Base-by-base conservation (phyloP, 2,888 invertebrate species). In the Papilio elwesi region DNA sequence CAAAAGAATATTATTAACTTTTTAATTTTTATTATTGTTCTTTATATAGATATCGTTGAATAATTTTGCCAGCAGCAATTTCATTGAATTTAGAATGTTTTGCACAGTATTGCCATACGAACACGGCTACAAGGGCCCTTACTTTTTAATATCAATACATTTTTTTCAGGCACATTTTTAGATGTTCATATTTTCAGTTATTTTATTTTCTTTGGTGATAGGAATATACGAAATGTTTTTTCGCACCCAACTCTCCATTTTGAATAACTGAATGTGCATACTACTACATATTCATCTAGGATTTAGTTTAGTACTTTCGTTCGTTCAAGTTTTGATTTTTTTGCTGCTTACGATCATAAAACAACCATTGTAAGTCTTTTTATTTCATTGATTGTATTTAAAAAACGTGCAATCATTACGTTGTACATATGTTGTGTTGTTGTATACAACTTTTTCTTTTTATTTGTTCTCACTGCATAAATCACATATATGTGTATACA, bases 191-290 rank as follows among this genome's bases (percentile, higher is more conserved):
- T 26, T 26, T 26, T 26, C 26, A 26, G 26, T 4, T 26, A 26
- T 26, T 26, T 26, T 26, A 26, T 26, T 2, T 65, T 48, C 65
- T 48, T 48, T 49, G 65, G 48, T 49, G 48, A 8, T n/a, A 64
- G 64, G 53, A 53, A n/a, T 55, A 12, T 49, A n/a, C 49, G 10
- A 15, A 11, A 8, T 36, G 36, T 64, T 52, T 49, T 36, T 15
- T 71, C 26, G 16, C 59, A 52, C 38, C n/a, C 55, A 36, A 48
- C 65, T 71, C 6, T 71, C 66, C 51, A 55, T 72, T 68, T 68
- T 67, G 71, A 63, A 68, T 48, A 53, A 62, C 68, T 67, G 71
- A 72, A 67, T 48, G 68, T 48, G 52, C 66, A 59, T 59, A 71
- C 59, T 48, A 53, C 55, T 72, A 53, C n/a, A n/a, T n/a, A 68